Conservation (phyloP, 2,797 vertebrate genomes). For the Octomys mimax region DNA sequence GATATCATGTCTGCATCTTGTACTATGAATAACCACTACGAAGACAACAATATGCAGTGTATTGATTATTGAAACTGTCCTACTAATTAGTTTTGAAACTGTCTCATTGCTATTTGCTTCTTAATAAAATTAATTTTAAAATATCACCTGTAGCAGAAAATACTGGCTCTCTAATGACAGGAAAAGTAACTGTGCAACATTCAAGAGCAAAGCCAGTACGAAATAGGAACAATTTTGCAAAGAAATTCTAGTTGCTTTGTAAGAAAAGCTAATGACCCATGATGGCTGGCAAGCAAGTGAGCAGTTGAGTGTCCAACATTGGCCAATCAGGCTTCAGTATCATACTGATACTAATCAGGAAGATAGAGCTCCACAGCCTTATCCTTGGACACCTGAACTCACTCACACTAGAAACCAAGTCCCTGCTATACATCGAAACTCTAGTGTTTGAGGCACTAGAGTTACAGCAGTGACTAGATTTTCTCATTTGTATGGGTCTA, state of each 20-base stretch:
- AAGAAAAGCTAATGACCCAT: not conserved
- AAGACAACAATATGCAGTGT: too few relatives aligned
- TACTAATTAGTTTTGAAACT: too few relatives aligned
- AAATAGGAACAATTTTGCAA: constrained; percentile 8
- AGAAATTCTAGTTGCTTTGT: not conserved
- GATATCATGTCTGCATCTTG: too few relatives aligned
- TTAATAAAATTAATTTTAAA: too few relatives aligned
- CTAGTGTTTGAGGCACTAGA: not conserved
- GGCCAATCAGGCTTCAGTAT: not conserved
- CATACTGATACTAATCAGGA: not conserved
- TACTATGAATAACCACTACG: too few relatives aligned
- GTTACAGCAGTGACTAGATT: not conserved
- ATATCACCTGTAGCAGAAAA: not conserved
- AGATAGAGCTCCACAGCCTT: not conserved
- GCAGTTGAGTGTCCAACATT: not conserved
- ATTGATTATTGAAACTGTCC: too few relatives aligned
- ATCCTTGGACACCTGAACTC: not conserved
- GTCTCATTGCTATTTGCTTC: too few relatives aligned
- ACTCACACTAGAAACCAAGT: not conserved
- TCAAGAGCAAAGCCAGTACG: not conserved
- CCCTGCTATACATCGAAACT: not conserved
- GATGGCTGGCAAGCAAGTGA: not conserved
- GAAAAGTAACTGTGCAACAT: not conserved
- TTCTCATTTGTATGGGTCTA: not conserved
- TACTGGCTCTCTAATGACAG: not conserved